Evolutionary conservation across 2,113 vertebrate species (phyloP).

Genomic region (Scalopus aquaticus): DNA sequence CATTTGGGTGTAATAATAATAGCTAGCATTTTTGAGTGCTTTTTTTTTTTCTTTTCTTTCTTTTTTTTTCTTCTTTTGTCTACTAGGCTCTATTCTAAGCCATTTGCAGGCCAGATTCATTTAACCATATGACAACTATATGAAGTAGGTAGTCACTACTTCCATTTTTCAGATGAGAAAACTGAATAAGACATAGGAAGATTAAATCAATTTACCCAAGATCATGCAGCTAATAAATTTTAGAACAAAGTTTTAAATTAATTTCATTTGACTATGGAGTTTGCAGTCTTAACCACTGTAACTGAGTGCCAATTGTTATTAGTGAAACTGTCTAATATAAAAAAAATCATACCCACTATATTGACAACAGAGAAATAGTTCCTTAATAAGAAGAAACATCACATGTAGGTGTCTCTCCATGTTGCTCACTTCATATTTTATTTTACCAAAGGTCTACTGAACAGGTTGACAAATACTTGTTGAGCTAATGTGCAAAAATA

Average conservation of each 20-base stretch:
- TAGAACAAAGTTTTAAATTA: not conserved
- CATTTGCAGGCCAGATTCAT: not conserved
- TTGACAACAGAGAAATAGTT: not conserved
- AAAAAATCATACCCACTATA: not conserved
- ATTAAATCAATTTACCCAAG: not conserved
- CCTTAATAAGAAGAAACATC: not conserved
- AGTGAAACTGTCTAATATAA: not conserved
- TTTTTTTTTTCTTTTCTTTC: not conserved
- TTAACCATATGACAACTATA: not conserved
- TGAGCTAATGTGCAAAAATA: not conserved
- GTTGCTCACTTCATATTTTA: not conserved
- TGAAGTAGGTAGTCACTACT: not conserved
- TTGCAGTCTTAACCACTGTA: not conserved
- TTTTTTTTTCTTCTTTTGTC: not conserved
- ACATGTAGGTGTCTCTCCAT: not conserved
- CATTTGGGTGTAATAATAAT: not conserved
- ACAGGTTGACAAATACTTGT: not conserved
- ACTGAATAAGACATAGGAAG: not conserved
- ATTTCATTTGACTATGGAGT: not conserved
- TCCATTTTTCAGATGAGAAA: not conserved
- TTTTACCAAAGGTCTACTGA: not conserved
- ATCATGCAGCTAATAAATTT: not conserved
- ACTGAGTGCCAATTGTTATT: not conserved
- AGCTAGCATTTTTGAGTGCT: not conserved
- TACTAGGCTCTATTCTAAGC: not conserved